Base-by-base conservation (phyloP, 53 echinoderm and acorn worm genomes). In the Actinopyga echinites region DNA sequence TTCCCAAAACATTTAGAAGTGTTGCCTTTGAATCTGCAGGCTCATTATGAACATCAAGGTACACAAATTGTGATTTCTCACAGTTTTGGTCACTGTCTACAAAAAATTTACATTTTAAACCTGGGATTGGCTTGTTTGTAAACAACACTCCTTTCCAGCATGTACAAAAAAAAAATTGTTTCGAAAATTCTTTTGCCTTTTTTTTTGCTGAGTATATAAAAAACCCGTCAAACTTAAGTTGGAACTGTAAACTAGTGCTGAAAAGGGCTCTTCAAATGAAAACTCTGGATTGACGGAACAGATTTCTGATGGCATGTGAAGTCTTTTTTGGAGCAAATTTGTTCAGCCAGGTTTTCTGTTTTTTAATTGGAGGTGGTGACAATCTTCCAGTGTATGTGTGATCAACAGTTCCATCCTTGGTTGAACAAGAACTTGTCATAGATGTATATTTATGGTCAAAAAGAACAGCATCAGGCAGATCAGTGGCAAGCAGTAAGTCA, bases 271-370 rank as follows among this genome's bases (percentile, higher is more conserved):
- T 40, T 40, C 40, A 40, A 40, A 40, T 49, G 55, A 31, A 68
- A 23, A 84, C 56, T 65, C 71, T 65, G 21, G 71, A 30, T 55
- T 84, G 71, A 29, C 34, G 34, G 57, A 42, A 69, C n/a, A 55
- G 55, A 20, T 58, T 56, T 36, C 57, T 52, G 5, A 53, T 35
- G 71, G 20, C 56, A 84, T 68, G 15, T 6, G 17, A 42, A 30
- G 54, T 17, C 22, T 24, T 37, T 32, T 35, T 37, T 10, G 62
- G 35, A 22, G 82, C 82, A 54, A 81, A 81, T 81, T 81, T 81
- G 8, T 59, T 59, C 8, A 24, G 12, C 15, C 23, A 7, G 15
- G 59, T 59, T 59, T 59, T 59, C 22, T 59, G 22, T 28, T 8
- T 59, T 59, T 59, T 59, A 22, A 59, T 28, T 59, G 28, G 22